Conservation (phyloP, 2,113 vertebrate species). For the Baryphthengus martii region DNA sequence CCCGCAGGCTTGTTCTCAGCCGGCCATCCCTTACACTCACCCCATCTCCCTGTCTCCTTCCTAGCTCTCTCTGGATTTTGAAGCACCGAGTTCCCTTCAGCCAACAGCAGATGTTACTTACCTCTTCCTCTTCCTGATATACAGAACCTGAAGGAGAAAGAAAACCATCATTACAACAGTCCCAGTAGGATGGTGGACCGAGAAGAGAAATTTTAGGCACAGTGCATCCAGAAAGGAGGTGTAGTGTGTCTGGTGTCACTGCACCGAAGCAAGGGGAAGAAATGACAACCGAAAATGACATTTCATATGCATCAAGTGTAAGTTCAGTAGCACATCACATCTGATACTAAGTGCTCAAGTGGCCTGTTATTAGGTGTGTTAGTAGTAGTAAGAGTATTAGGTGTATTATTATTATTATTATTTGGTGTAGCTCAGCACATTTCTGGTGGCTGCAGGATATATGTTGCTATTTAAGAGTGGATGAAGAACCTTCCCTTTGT, state of each 20-base stretch:
- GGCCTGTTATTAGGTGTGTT: neutral
- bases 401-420: neutral
- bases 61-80: neutral
- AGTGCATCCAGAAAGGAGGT: neutral
- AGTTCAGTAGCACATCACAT: neutral
- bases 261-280: neutral
- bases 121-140: slow-evolving; percentile 96
- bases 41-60: neutral
- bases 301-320: neutral
- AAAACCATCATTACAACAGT: neutral
- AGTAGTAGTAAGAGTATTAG: slow-evolving; percentile 31
- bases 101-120: slow-evolving; percentile 61
- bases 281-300: neutral
- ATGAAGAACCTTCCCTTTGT: neutral
- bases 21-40: neutral
- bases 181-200: neutral
- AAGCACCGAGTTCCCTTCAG: neutral
- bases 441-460: neutral
- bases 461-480: neutral
- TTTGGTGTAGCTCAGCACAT: neutral
- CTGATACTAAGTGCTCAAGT: neutral
- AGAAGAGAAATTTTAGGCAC: neutral
- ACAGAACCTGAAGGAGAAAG: slow-evolving; percentile 85
- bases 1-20: neutral
- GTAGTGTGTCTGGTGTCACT: neutral